phyloP scores from a whole-genome alignment of 2,113 vertebrate species.

The Aegithalos caudatus region DNA sequence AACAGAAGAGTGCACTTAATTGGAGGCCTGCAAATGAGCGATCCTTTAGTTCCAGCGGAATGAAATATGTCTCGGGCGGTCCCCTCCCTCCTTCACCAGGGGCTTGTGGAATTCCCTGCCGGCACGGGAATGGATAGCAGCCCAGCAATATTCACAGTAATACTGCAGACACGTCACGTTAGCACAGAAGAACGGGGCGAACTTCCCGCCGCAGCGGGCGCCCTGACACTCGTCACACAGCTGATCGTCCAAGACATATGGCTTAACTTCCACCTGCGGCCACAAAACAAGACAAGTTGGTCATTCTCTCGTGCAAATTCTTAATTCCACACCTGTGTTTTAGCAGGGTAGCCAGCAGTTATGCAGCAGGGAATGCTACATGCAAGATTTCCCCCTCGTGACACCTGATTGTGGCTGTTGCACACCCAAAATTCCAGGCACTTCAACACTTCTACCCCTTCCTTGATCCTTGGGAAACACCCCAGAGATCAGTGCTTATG shows the following conservation, averaged over 20 bases:
- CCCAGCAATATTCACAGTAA: constrained; percentile 99
- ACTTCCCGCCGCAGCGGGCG: constrained; percentile 97
- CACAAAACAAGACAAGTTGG: not conserved
- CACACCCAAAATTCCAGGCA: not conserved
- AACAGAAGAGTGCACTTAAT: constrained; percentile 99
- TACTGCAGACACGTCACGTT: constrained; percentile 99
- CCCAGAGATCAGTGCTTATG: not conserved
- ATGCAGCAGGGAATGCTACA: not conserved
- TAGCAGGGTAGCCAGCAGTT: not conserved
- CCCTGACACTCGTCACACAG: constrained; percentile 99
- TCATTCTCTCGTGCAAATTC: not conserved
- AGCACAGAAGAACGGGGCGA: constrained; percentile 99
- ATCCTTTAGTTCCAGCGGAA: constrained; percentile 97
- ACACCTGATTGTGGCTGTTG: too few species aligned
- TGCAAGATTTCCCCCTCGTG: not conserved
- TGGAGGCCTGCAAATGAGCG: constrained; percentile 80
- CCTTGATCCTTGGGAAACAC: not conserved
- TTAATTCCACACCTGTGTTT: not conserved
- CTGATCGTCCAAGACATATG: constrained; percentile 99
- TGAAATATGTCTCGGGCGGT: constrained; percentile 98
- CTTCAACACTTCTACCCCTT: not conserved
- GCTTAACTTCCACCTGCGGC: constrained; percentile 99
- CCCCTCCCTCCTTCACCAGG: constrained; percentile 98
- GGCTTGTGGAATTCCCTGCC: constrained; percentile 99
- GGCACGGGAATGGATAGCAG: constrained; percentile 97